A percentile compares a stretch with the other conserved stretches of the same genome.
Conservation (phyloP, 2,888 invertebrate species). For the Rosalia funebris region DNA sequence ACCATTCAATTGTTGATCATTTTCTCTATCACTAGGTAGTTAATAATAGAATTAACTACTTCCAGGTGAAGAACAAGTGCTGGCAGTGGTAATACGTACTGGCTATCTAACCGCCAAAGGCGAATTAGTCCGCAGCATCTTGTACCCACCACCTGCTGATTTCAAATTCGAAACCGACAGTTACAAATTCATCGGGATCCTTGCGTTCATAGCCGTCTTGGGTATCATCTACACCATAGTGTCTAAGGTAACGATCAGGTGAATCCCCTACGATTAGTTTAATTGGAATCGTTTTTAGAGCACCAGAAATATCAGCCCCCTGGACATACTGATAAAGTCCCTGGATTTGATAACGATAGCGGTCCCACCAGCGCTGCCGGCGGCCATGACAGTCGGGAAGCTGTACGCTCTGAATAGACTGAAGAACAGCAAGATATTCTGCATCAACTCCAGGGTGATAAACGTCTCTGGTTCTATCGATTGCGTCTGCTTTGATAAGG, state of each 20-base stretch:
- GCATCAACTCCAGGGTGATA: conserved; percentile 92
- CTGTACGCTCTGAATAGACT: conserved; percentile 88
- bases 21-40: too few relatives aligned
- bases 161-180: conserved; percentile 96
- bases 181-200: conserved; percentile 85
- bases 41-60: too few relatives aligned
- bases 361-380: conserved; percentile 93
- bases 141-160: conserved; percentile 95
- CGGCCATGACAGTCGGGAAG: conserved; percentile 97
- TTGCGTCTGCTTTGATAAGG: conserved; percentile 92
- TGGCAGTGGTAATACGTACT: conserved; percentile 82
- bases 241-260: conserved; percentile 73
- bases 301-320: conserved; percentile 68
- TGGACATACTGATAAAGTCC: conserved; percentile 81
- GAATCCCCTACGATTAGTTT: background rate
- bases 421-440: conserved; percentile 81
- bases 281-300: conserved; percentile 63
- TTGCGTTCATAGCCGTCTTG: conserved; percentile 80
- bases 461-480: conserved; percentile 92
- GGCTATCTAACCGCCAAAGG: conserved; percentile 94
- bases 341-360: conserved; percentile 94
- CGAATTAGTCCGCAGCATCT: conserved; percentile 85
- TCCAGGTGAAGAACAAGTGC: conserved; percentile 48
- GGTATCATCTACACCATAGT: conserved; percentile 91
- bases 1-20: too few relatives aligned